A percentile compares a stretch with the other conserved stretches of the same genome.
Conservation (phyloP, 1,140 invertebrate genomes). For the Sycobia sp. region DNA sequence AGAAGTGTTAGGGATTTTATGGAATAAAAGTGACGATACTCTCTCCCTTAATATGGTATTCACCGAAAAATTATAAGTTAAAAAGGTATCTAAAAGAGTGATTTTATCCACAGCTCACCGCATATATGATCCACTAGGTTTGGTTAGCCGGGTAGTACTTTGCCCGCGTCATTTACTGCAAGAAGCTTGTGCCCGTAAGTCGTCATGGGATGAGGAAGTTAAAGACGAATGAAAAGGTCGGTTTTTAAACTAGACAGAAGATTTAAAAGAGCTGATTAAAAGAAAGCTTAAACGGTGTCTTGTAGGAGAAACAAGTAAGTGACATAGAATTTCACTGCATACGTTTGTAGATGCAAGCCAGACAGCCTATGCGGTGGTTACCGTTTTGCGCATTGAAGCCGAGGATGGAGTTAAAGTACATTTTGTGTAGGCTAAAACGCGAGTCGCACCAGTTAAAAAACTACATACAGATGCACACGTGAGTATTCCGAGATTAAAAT, state of each 20-base stretch:
- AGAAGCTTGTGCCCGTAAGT: slow-evolving; percentile 30
- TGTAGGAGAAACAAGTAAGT: not conserved
- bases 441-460: not conserved
- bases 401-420: not conserved
- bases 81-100: slow-evolving; percentile 31
- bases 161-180: slow-evolving; percentile 36
- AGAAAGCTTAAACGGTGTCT: slow-evolving; percentile 9
- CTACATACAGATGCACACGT: no score
- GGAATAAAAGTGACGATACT: slow-evolving; percentile 12
- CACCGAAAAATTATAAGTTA: not conserved
- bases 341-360: slow-evolving; percentile 15
- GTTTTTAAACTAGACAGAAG: slow-evolving; percentile 15
- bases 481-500: slow-evolving; percentile 1
- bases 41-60: not conserved
- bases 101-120: slow-evolving; percentile 38
- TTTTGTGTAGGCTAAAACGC: not conserved
- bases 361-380: slow-evolving; percentile 11
- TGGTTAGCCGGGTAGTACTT: slow-evolving; percentile 34
- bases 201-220: slow-evolving; percentile 38
- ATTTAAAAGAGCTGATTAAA: slow-evolving; percentile 6
- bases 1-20: slow-evolving; percentile 19
- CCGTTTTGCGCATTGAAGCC: not conserved
- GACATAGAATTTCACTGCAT: slow-evolving; percentile 2
- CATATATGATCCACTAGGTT: slow-evolving; percentile 42
- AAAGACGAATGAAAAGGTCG: not conserved